A percentile compares a stretch with the other conserved stretches of the same genome.
Conservation (phyloP, 2,797 vertebrate genomes). For the Gymnopithys bicolor region DNA sequence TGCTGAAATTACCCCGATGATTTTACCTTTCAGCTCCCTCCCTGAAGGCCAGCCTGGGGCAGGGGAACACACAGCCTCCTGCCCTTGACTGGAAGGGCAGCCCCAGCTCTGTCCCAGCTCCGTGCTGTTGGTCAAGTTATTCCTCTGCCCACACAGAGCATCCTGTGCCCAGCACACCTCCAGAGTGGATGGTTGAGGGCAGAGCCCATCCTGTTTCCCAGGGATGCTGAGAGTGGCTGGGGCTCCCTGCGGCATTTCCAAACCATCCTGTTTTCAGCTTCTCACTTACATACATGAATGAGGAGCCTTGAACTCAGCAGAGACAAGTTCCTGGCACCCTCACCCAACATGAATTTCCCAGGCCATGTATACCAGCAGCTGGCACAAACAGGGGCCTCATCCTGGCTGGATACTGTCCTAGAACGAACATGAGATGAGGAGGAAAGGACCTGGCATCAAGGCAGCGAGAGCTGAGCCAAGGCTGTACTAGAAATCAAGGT, state of each 20-base stretch:
- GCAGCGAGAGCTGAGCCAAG: not conserved
- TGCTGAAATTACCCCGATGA: not conserved
- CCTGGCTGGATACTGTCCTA: not conserved
- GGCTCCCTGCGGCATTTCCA: not conserved
- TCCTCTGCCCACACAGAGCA: not conserved
- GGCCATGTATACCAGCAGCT: not conserved
- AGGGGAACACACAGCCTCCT: fast-evolving
- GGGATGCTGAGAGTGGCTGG: fast-evolving
- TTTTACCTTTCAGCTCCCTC: not conserved
- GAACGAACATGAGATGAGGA: not conserved
- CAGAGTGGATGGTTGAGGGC: not conserved
- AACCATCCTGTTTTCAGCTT: not conserved
- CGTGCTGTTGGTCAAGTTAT: fast-evolving
- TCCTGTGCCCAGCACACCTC: not conserved
- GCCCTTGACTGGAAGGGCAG: not conserved
- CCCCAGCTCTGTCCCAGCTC: not conserved
- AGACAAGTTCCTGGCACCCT: not conserved
- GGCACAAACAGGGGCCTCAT: not conserved
- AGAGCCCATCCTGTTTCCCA: not conserved
- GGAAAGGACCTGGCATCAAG: not conserved
- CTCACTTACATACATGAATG: not conserved
- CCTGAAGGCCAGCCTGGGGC: not conserved
- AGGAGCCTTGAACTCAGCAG: not conserved
- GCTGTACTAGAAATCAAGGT: not conserved
- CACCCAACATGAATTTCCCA: not conserved